Evolutionary conservation across 2,797 vertebrate genomes (phyloP), one percentile per base, ranked within the genome.

Genomic region (Notoglanidium macrostoma): DNA sequence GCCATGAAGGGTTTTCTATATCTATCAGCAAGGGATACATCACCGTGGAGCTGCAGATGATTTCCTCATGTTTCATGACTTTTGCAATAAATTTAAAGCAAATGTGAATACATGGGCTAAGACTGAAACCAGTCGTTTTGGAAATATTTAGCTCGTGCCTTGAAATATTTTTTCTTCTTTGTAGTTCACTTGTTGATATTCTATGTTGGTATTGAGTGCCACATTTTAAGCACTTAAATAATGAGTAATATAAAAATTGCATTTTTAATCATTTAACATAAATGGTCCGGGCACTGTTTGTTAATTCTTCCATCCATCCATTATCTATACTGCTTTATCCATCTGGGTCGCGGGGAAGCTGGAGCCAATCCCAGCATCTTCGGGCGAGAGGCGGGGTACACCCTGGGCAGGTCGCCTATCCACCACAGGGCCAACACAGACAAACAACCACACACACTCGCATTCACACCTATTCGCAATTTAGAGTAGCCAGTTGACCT

Each of bases 1-100:
- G 73, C 73, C n/a, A 26, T 32, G 67, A 72, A 72, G 32, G 67
- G 32, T 70, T 84, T 68, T 72, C 51, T 72, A 2, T 84, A 40
- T 84, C 78, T 59, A 26, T 61, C 78, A 80, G 78, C 55, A 80
- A 61, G 78, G 32, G 10, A 19, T 40, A 40, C 51, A 35, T 70
- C 49, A 72, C 21, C 32, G 1, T 35, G 40, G 29, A 73, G 54
- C 67, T 61, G 86, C 19, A 63, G 57, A 74, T 74, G 14, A 40
- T 74, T 87, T 32, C 55, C 86, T 74, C 14, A 49, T 82, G 84
- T 63, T 15, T 61, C 70, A 73, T 15, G 14, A 46, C 15, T 61
- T 78, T 78, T 57, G 17, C 51, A 59, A 21, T 79, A 57, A 21
- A 59, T 57, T 79, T 79, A 59, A 59, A 55, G n/a, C 74, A 29